phyloP scores from a whole-genome alignment of 2,113 vertebrate species.

The Spheniscus mendiculus region DNA sequence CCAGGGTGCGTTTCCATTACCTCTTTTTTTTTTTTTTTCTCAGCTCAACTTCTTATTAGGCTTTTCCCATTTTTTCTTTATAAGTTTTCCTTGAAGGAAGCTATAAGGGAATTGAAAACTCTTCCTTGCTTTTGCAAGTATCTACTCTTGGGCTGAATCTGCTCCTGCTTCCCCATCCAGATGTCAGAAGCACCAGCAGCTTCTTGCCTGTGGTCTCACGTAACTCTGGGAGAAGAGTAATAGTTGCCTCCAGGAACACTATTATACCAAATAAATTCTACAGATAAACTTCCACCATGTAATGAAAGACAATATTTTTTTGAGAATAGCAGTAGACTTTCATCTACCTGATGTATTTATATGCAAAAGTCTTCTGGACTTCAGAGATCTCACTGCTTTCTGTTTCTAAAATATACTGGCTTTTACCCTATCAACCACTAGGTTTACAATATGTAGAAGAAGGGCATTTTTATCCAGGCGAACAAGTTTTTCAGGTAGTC shows the following conservation, averaged over 20 bases:
- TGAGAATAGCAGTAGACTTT: not conserved
- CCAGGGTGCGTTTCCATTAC: not conserved
- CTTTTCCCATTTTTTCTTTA: not conserved
- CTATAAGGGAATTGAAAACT: not conserved
- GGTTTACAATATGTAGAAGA: not conserved
- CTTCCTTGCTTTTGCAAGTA: not conserved
- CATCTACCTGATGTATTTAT: not conserved
- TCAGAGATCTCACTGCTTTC: not conserved
- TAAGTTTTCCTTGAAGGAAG: not conserved
- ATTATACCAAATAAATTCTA: not conserved
- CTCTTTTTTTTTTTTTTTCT: not conserved
- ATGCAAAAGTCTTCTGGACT: not conserved
- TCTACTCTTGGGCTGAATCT: not conserved
- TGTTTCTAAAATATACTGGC: not conserved
- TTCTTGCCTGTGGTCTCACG: not conserved
- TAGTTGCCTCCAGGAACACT: not conserved
- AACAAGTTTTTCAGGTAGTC: not conserved
- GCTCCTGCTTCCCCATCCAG: not conserved
- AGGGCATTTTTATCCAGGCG: not conserved
- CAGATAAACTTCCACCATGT: not conserved
- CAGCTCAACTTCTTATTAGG: not conserved
- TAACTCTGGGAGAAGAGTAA: not conserved
- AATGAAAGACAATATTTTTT: not conserved
- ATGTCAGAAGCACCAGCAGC: not conserved
- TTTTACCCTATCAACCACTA: not conserved